Percentiles rank a stretch among this genome's conserved stretches.
These are phyloP conservation scores for Morinoia aosen DNA, from an alignment of 2,888 invertebrate genomes.

Conservation along the genomic window DNA sequence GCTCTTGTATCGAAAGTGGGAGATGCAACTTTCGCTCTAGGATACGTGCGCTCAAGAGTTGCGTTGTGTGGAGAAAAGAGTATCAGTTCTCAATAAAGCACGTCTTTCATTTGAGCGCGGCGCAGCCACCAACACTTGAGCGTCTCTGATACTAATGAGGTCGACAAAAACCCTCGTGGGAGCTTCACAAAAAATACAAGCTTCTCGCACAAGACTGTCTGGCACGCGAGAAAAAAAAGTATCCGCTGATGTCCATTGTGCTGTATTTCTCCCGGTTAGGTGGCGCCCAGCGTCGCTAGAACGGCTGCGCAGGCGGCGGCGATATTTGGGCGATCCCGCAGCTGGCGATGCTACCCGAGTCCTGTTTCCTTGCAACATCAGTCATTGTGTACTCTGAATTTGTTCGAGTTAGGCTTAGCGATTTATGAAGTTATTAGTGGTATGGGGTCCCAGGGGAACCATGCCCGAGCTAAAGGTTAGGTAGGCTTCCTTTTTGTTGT, in stretches of 20 bases:
- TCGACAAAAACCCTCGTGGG: constrained; percentile 25
- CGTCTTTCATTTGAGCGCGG: neutral
- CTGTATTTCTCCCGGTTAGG: constrained; percentile 39
- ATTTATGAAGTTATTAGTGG: no score
- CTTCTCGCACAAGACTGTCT: constrained; percentile 37
- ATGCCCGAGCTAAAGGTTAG: no score
- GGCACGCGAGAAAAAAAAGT: constrained; percentile 32
- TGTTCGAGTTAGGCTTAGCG: no score
- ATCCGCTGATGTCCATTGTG: constrained; percentile 21
- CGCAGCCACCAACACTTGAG: neutral
- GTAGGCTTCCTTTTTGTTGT: no score
- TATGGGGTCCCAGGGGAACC: no score
- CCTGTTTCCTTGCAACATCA: no score
- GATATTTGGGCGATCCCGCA: neutral
- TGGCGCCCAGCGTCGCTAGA: constrained; percentile 7
- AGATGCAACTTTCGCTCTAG: neutral
- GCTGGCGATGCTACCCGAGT: neutral
- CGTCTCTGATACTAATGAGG: constrained; percentile 18
- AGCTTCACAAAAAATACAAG: constrained; percentile 31
- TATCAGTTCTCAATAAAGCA: neutral
- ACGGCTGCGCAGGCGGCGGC: neutral
- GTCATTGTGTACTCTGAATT: no score
- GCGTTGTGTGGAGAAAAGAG: neutral
- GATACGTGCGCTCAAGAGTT: neutral
- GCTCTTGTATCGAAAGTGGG: neutral